Percentiles rank a stretch among this genome's conserved stretches.
phyloP scores from a whole-genome alignment of 2,113 vertebrate genomes.

The Grallaria varia region DNA sequence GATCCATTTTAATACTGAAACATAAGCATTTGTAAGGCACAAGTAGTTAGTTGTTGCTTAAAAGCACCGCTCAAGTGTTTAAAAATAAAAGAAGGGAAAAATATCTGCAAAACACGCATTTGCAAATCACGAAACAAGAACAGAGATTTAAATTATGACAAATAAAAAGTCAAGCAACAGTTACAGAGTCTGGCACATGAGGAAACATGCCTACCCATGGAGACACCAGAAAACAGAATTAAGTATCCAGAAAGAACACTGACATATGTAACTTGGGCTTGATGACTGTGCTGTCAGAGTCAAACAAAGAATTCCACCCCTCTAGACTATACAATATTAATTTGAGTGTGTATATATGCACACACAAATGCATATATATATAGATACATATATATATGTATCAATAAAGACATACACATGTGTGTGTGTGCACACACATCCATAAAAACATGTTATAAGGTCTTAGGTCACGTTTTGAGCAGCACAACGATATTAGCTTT shows the following conservation, averaged over 20 bases:
- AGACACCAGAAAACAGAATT: not conserved
- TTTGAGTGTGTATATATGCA: not conserved
- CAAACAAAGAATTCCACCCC: not conserved
- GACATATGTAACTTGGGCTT: not conserved
- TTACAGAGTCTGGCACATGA: not conserved
- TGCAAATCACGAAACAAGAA: not conserved
- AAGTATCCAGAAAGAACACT: not conserved
- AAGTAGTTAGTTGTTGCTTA: not conserved
- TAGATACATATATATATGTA: not conserved
- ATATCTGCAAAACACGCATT: not conserved
- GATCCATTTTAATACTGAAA: not conserved
- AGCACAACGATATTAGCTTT: not conserved
- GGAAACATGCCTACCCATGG: not conserved
- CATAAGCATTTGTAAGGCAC: rapidly evolving
- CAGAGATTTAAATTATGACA: not conserved
- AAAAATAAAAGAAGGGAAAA: not conserved
- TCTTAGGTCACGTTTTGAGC: not conserved
- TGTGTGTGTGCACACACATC: not conserved
- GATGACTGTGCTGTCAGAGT: not conserved
- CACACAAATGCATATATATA: not conserved
- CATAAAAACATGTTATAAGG: not conserved
- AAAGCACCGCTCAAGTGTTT: not conserved
- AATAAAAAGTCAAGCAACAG: not conserved
- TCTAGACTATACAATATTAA: not conserved
- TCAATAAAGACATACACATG: not conserved